Percentiles rank a stretch among this genome's conserved stretches.
Conservation (phyloP, 2,888 invertebrate genomes). For the Linnaemya vulpina region DNA sequence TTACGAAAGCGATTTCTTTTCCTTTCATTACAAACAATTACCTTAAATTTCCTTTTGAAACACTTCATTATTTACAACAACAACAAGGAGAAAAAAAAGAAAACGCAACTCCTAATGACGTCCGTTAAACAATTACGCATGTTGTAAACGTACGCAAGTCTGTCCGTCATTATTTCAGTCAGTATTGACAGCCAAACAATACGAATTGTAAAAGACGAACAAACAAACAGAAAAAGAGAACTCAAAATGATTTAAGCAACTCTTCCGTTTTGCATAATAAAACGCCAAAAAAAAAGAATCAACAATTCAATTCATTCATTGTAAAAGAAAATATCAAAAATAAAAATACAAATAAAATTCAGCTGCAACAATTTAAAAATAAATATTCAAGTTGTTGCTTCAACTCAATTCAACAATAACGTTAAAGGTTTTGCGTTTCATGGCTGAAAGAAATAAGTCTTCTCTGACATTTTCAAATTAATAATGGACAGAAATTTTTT, state of each 20-base stretch:
- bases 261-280: slow-evolving; percentile 62
- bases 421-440: no score
- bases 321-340: neutral
- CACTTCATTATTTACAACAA: no score
- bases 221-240: neutral
- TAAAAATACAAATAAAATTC: no score
- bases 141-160: slow-evolving; percentile 4
- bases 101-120: slow-evolving; percentile 60
- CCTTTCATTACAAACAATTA: no score
- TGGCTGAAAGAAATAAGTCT: no score
- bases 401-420: no score
- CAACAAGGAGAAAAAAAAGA: neutral
- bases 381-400: no score
- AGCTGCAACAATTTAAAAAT: no score
- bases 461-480: no score
- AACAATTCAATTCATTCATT: neutral
- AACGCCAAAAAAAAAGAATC: slow-evolving; percentile 23
- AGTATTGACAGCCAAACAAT: neutral
- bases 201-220: neutral
- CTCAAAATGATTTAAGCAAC: slow-evolving; percentile 24
- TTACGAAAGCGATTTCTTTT: no score
- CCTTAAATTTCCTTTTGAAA: no score
- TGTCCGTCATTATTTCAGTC: slow-evolving; percentile 33
- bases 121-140: slow-evolving; percentile 50
- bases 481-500: no score